Evolutionary conservation across 2,888 invertebrate genomes (phyloP), one percentile per base, ranked within the genome.

Genomic region (Boloria selene): DNA sequence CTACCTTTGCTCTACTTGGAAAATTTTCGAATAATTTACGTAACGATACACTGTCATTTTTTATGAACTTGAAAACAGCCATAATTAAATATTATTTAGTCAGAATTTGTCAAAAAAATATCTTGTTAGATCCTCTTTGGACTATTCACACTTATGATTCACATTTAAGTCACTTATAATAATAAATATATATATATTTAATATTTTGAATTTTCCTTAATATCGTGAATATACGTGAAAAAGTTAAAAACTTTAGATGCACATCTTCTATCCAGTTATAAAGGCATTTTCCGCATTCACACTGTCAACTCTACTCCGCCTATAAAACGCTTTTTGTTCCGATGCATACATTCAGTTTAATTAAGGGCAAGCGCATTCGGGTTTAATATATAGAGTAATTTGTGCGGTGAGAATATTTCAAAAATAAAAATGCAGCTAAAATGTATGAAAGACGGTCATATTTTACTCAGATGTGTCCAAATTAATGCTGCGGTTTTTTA

Each of bases 361-460:
- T 67, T 59, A 69, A 69, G 67, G 69, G 45, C n/a, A 38, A 26
- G 60, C 42, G 53, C 22, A 54, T 63, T 51, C 45, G 54, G 51
- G 66, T 44, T 67, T 64, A 66, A 64, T 66, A 63, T 66, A 69
- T 60, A 45, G 44, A 59, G 42, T 60, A 63, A 69, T 63, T 63
- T 56, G 56, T 52, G 38, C 22, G 45, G 56, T 64, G 52, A 61
- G 42, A 56, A 51, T 51, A 56, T 64, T 52, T 50, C 52, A 58
- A 52, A 22, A 51, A 47, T 45, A 38, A 56, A 42, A 14, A 52
- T 49, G 51, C 22, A 17, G 17, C 26, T 42, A 44, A 45, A 59
- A 14, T 17, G 26, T 51, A 45, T 49, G 22, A 56, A 55, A 56
- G 44, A 49, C 22, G 4, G 13, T 47, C 26, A 38, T 55, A 45